These are phyloP conservation scores for Zaprionus davidi DNA, from an alignment of 1,140 invertebrate species.

Conservation along the genomic window DNA sequence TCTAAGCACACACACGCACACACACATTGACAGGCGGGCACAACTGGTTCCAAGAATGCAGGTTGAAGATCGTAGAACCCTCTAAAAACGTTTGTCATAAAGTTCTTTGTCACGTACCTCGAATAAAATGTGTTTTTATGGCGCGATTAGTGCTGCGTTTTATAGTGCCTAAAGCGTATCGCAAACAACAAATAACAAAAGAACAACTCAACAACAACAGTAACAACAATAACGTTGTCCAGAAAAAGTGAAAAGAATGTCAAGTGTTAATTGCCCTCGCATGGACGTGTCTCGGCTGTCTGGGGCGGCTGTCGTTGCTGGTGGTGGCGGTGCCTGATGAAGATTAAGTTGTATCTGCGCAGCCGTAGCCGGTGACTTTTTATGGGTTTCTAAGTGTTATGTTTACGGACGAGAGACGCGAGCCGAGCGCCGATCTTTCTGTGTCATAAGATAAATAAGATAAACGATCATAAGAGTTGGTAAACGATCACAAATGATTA, in stretches of 20 bases:
- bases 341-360: slow-evolving; percentile 67
- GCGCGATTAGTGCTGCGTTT: slow-evolving; percentile 70
- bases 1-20: slow-evolving; percentile 2
- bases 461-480: slow-evolving; percentile 32
- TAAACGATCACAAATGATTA: slow-evolving; percentile 55
- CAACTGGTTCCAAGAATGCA: slow-evolving; percentile 28
- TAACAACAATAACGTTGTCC: slow-evolving; percentile 20
- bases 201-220: slow-evolving; percentile 17
- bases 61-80: slow-evolving; percentile 27
- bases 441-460: slow-evolving; percentile 46
- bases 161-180: slow-evolving; percentile 69
- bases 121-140: slow-evolving; percentile 82
- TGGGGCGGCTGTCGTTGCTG: slow-evolving; percentile 19
- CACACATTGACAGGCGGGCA: not conserved
- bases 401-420: slow-evolving; percentile 34
- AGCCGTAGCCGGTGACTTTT: slow-evolving; percentile 40
- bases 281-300: slow-evolving; percentile 48
- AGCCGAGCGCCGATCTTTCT: slow-evolving; percentile 26
- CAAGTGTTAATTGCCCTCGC: slow-evolving; percentile 77
- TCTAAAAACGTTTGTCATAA: slow-evolving; percentile 42
- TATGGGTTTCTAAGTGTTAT: slow-evolving; percentile 53
- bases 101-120: slow-evolving; percentile 76
- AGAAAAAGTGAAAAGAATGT: slow-evolving; percentile 80
- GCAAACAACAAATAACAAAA: slow-evolving; percentile 38
- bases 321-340: slow-evolving; percentile 47